Evolutionary conservation across 2,888 invertebrate species (phyloP), one percentile per base, ranked within the genome.

Genomic region (Parapristionchus giblindavisi): DNA sequence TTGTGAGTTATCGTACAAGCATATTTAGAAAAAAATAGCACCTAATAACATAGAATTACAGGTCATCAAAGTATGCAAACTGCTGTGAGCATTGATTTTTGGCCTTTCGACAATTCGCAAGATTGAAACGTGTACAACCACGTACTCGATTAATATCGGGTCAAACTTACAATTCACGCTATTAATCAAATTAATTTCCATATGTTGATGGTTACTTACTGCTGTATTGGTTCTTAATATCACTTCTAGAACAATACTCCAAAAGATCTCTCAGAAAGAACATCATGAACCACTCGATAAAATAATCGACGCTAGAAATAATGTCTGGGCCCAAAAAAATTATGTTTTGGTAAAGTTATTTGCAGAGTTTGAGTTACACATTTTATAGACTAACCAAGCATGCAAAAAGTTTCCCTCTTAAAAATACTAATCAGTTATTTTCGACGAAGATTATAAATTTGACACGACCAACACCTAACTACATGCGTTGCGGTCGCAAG

Each of bases 61-160:
- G 61, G 38, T 58, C 61, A 61, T 36, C 36, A 61, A 29, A 61
- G 36, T 38, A 29, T 61, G 38, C 24, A 2, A 61, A 61, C 51
- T 11, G 11, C 32, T 21, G 36, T 34, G 68, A 51, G 52, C 68
- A 68, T 68, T 68, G 68, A 68, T 68, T 68, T 68, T 48, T 68
- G 52, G 68, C 52, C 68, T 68, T 68, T 32, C 52, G 68, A 52
- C 21, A 48, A 52, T 29, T 51, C 27, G 29, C 32, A 48, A 34
- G 24, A 24, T 54, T 14, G n/a, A 6, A n/a, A 17, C 6, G 56
- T 24, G n/a, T 6, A 24, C n/a, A 24, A 17, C 6, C 5, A 24
- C 34, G 61, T 34, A 63, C 14, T 40, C 24, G 17, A 27, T 63
- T 63, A 63, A 24, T 8, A 6, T 36, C 27, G n/a, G n/a, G 34